Evolutionary conservation across 1,140 invertebrate species (phyloP).

Genomic region (Aphaenogaster floridana): DNA sequence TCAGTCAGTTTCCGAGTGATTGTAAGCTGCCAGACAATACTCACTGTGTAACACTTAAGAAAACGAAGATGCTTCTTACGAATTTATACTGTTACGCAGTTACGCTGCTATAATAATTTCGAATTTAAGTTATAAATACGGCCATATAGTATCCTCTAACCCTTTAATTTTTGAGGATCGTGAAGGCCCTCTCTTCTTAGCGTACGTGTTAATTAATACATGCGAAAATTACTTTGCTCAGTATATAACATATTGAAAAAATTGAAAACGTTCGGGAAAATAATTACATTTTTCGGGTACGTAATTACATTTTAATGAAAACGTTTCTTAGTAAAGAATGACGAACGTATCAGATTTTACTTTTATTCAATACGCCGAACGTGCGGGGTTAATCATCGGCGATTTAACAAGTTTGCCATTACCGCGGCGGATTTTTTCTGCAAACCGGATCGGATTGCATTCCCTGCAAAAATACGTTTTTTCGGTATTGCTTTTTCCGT

Average conservation of each 20-base stretch:
- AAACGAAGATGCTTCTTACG: neutral
- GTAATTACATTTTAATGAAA: constrained; percentile 13
- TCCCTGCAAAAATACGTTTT: constrained; percentile 61
- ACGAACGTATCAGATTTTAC: constrained; percentile 33
- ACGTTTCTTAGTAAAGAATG: neutral
- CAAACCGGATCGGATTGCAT: constrained; percentile 52
- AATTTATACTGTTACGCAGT: no score
- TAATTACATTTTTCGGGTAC: no score
- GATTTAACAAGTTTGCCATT: constrained; percentile 51
- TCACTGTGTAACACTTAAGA: neutral
- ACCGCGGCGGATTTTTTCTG: constrained; percentile 53
- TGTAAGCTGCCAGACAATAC: neutral
- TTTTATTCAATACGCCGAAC: constrained; percentile 45
- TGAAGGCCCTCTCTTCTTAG: neutral
- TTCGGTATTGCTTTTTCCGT: constrained; percentile 63
- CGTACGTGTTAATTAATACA: neutral
- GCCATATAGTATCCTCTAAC: neutral
- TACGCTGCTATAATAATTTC: neutral
- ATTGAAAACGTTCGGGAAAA: neutral
- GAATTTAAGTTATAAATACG: neutral
- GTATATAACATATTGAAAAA: neutral
- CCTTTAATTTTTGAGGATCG: neutral
- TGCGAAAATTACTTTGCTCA: neutral
- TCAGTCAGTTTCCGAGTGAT: constrained; percentile 38
- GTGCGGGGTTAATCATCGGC: constrained; percentile 41